Evolutionary conservation across 2,797 vertebrate species (phyloP), one percentile per base, ranked within the genome.

Genomic region (Melopsittacus undulatus): DNA sequence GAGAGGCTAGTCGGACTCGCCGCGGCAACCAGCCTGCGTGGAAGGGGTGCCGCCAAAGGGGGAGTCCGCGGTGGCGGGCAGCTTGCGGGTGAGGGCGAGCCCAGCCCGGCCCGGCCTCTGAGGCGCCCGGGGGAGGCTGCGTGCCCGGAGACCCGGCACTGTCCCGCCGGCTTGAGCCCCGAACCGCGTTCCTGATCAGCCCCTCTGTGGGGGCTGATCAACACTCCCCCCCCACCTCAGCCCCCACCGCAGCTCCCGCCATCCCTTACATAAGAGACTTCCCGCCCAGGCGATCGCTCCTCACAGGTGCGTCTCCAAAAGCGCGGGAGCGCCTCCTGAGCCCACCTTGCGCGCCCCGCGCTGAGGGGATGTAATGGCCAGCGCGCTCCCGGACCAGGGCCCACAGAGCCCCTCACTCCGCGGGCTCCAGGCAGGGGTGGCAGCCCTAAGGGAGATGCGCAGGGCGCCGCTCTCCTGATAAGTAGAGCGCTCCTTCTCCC

Each of bases 11-110:
- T 57, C 62, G 70, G 83, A 23, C 73, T 46, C 43, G 40, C 87
- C 49, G 97, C 98, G 96, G 97, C 97, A 97, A 97, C 94, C 97
- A 91, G 96, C 42, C 78, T 89, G 95, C 91, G 74, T 81, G 90
- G 94, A 97, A 92, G 95, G 95, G 96, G 97, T 92, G 92, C 94
- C 94, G 84, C 91, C 79, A 32, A 94, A 94, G 96, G 87, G 94
- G 94, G 68, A 67, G 36, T 40, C n/a, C 46, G 49, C 74, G 24
- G 36, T 1, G 76, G 67, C 46, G 51, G 27, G 54, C 54, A 13
- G 79, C n/a, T 56, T 9, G 76, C 23, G 64, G 19, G 15, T 20
- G 56, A 54, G 42, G 46, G 49, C 51, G 30, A 89, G 38, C 78
- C 9, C 27, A 89, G 38, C 78, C 9, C 49, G 15, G 51, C 67